Base-by-base conservation (phyloP, 92 coral and sea anemone species). In the Blastomussa wellsi region DNA sequence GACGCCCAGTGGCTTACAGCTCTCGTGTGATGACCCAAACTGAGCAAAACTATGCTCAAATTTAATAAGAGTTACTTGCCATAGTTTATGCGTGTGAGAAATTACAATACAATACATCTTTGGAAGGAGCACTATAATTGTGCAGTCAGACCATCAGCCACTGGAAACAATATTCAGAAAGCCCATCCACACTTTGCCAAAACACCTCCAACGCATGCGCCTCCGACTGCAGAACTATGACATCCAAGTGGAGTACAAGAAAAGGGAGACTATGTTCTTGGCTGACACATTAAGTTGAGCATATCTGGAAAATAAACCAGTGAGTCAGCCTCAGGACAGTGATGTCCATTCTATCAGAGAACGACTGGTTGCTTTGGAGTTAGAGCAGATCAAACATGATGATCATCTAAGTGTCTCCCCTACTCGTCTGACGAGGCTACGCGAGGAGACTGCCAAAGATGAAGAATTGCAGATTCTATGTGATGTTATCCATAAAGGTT, bases 101-200 rank as follows among this genome's bases (percentile, higher is more conserved):
- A 29, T 87, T 90, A 73, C 55, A 82, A n/a, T 39, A 39, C 77
- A 71, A 57, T 87, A 81, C 79, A 90, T 73, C 6, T 87, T 79
- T 90, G 91, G 86, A 65, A 13, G 72, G 62, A 66, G 64, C 5
- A 59, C 70, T 47, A 78, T 88, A 66, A 39, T 77, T 20, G 87
- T 88, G 3, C 83, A 79, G 69, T 85, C 90, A 55, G 92, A 92
- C 73, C 95, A 92, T 82, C 72, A 86, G 60, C 92, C 93, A 11
- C 78, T 90, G 59, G 88, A 82, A 78, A 77, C 78, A 15, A 87
- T 87, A 49, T 48, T 82, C 36, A 81, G 79, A 47, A 92, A 89
- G 28, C 90, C 95, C 12, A 64, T 89, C 72, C 85, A 79, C 62
- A 86, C 55, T 28, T 71, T 85, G 15, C 90, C 89, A 28, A 84